Evolutionary conservation across 2,113 vertebrate species (phyloP).

Genomic region (Ctenomys sociabilis): DNA sequence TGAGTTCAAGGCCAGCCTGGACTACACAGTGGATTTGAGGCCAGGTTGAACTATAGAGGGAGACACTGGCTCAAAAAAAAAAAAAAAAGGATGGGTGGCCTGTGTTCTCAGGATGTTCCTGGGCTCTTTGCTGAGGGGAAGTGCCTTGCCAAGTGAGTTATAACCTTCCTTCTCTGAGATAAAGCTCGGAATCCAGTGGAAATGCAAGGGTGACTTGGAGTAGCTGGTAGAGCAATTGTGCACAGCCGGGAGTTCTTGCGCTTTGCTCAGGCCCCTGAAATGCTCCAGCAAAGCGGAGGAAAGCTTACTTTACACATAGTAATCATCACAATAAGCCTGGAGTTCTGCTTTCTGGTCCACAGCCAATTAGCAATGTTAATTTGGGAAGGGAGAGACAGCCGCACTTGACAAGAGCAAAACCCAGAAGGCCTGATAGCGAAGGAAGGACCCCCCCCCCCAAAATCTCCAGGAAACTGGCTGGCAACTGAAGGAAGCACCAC

Average conservation of each 20-base stretch:
- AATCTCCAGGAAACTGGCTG: not conserved
- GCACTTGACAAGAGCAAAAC: not conserved
- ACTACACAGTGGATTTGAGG: not conserved
- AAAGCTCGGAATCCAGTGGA: not conserved
- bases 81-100: not conserved
- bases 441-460: not conserved
- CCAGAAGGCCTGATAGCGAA: not conserved
- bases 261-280: not conserved
- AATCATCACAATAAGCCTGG: not conserved
- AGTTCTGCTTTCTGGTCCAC: constrained; percentile 15
- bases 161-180: not conserved
- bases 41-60: not conserved
- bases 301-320: not conserved
- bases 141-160: not conserved
- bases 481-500: not conserved
- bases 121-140: not conserved
- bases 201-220: not conserved
- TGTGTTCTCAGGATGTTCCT: not conserved
- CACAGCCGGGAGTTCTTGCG: not conserved
- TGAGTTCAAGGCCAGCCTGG: not conserved
- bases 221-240: not conserved
- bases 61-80: not conserved
- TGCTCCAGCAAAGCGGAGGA: not conserved
- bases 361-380: not conserved
- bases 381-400: not conserved